Conservation (phyloP, 2,797 vertebrate species). For the Miichthys miiuy region DNA sequence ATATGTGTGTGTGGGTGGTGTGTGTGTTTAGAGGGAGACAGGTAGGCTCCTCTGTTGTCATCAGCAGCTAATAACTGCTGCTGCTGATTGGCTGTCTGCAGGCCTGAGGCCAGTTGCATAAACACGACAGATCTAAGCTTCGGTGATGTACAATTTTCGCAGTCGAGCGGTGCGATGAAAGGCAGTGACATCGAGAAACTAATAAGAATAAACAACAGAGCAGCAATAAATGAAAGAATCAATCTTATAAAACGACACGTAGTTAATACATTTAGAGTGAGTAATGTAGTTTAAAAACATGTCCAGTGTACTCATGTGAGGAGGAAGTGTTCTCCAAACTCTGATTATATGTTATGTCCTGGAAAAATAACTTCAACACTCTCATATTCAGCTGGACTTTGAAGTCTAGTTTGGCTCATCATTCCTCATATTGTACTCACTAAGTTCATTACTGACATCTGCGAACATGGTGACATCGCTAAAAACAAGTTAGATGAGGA, state of each 20-base stretch:
- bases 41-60: conserved; percentile 56
- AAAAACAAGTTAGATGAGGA: too few relatives aligned
- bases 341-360: not conserved
- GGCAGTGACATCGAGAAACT: not conserved
- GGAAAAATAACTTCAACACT: not conserved
- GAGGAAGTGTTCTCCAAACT: too few relatives aligned
- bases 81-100: conserved; percentile 38
- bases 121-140: conserved; percentile 31
- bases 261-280: too few relatives aligned
- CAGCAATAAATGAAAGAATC: too few relatives aligned
- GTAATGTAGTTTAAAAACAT: too few relatives aligned
- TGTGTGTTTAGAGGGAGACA: conserved; percentile 20
- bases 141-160: not conserved
- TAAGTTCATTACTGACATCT: not conserved
- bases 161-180: not conserved
- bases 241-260: too few relatives aligned
- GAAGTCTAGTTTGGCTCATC: not conserved
- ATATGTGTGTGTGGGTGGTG: conserved; percentile 2
- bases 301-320: too few relatives aligned
- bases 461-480: not conserved
- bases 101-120: conserved; percentile 28
- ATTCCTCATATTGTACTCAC: not conserved
- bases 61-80: conserved; percentile 63
- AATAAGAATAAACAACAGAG: too few relatives aligned
- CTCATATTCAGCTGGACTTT: not conserved